phyloP scores from a whole-genome alignment of 2,113 vertebrate genomes.

The Pterocles burchelli region DNA sequence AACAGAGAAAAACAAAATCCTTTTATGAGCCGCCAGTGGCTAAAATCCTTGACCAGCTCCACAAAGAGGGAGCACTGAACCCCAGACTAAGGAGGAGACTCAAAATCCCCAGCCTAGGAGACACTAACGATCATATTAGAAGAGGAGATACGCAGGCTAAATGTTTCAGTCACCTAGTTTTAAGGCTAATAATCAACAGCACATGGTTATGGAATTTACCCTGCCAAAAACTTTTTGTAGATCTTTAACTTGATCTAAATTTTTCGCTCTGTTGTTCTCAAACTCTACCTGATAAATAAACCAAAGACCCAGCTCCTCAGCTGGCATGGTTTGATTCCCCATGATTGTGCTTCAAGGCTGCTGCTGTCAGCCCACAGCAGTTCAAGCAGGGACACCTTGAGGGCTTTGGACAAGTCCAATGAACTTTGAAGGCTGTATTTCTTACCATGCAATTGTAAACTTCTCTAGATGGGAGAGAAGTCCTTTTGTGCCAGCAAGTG shows the following conservation, averaged over 20 bases:
- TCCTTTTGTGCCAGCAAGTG: neutral
- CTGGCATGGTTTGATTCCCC: neutral
- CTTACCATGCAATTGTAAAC: neutral
- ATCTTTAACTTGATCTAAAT: constrained; percentile 45
- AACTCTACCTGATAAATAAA: neutral
- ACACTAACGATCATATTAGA: neutral
- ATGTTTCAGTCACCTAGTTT: neutral
- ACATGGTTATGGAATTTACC: neutral
- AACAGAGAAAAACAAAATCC: neutral
- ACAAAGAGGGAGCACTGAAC: neutral
- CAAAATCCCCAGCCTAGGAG: neutral
- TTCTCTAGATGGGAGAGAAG: neutral
- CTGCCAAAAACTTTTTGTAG: neutral
- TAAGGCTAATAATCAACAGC: neutral
- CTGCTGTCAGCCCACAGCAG: neutral
- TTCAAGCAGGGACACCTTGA: neutral
- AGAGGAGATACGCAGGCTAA: neutral
- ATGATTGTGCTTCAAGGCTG: neutral
- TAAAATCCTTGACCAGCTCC: neutral
- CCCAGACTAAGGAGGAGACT: neutral
- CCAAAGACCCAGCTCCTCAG: neutral
- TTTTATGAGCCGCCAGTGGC: neutral
- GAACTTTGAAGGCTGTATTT: neutral
- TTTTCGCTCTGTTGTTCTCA: constrained; percentile 35
- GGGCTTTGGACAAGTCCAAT: neutral